Evolutionary conservation across 1,140 invertebrate species (phyloP), one percentile per base, ranked within the genome.

Genomic region (Bombus superbus): DNA sequence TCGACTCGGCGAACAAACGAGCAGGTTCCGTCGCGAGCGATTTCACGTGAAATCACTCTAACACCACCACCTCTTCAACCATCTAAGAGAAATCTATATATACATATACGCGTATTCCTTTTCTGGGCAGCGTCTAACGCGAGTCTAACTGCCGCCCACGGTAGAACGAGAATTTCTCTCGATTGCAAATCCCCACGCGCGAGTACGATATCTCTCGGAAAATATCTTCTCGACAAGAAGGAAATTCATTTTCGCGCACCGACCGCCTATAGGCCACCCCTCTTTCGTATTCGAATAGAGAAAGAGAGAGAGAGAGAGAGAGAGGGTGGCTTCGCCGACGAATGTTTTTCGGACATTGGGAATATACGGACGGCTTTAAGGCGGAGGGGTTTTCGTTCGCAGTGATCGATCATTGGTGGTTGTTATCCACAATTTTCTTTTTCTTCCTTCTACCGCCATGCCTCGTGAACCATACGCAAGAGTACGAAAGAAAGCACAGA

Each of bases 311-410:
- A 62, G 57, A 59, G 3, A 53, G 25, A 59, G 57, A 62, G 83
- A 80, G 85, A 85, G 89, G 83, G 74, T 81, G 73, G 83, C 83
- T 86, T 83, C 81, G 83, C 84, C 79, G 68, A 83, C 74, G 81
- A 94, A 94, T 94, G 94, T 94, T 94, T 95, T 94, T 95, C 94
- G 94, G 94, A 95, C 93, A 92, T 93, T 93, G 92, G 89, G 69
- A 77, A 82, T 91, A 85, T 88, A 88, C 78, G 81, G 80, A 81
- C 62, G 74, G 47, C 74, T 71, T 72, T 35, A 62, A 86, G 47
- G 66, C 66, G 64, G 77, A 79, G 79, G 72, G 89, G 88, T 87
- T 86, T 90, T 90, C 62, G 86, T 76, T 90, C 42, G 77, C 79
- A 74, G 86, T 83, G 85, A 91, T 92, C 88, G 83, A 90, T 90